A percentile compares a stretch with the other conserved stretches of the same genome.
Evolutionary conservation across 2,113 vertebrate species (phyloP).

Genomic region (Prionailurus viverrinus): DNA sequence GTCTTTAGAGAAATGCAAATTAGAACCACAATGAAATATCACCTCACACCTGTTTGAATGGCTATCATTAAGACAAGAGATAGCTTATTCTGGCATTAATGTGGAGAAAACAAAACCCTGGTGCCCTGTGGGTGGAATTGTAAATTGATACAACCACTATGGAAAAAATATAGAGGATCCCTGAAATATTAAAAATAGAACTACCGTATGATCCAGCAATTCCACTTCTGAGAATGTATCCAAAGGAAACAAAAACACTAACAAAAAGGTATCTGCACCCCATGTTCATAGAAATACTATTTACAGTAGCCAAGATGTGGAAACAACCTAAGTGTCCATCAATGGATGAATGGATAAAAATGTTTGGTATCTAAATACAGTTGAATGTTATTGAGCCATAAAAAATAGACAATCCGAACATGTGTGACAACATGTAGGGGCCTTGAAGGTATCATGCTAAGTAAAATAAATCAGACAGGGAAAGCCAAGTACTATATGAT

Average conservation of each 20-base stretch:
- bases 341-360: not conserved
- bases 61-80: not conserved
- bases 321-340: not conserved
- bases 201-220: not conserved
- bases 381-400: not conserved
- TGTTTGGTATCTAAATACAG: not conserved
- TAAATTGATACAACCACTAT: not conserved
- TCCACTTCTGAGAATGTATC: not conserved
- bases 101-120: not conserved
- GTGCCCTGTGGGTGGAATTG: not conserved
- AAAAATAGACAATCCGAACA: not conserved
- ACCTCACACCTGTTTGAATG: not conserved
- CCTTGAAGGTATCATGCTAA: not conserved
- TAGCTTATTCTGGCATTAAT: not conserved
- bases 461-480: not conserved
- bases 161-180: not conserved
- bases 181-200: not conserved
- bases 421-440: not conserved
- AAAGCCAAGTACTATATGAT: not conserved
- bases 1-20: not conserved
- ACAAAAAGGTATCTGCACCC: not conserved
- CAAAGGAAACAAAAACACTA: not conserved
- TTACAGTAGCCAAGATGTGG: too few species aligned
- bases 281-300: not conserved
- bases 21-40: not conserved